Conservation (phyloP, 2,888 invertebrate genomes). For the Drosophila histrio region DNA sequence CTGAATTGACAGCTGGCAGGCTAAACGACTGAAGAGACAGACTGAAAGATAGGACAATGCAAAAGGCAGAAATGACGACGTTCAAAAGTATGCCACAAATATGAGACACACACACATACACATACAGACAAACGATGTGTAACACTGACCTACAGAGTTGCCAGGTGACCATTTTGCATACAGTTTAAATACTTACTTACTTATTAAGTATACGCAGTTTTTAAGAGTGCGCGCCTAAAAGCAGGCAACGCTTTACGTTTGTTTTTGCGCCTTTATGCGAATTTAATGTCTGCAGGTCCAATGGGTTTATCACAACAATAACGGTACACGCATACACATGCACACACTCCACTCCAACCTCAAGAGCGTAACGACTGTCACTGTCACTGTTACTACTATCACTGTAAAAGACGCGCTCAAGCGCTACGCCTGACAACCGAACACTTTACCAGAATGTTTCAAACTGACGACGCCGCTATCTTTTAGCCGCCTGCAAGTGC, state of each 20-base stretch:
- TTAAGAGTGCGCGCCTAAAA: constrained; percentile 33
- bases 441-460: constrained; percentile 74
- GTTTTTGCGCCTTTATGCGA: constrained; percentile 51
- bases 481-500: constrained; percentile 41
- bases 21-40: constrained; percentile 37
- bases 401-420: constrained; percentile 52
- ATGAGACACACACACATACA: constrained; percentile 31
- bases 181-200: constrained; percentile 37
- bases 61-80: constrained; percentile 37
- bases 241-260: constrained; percentile 38
- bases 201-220: constrained; percentile 7
- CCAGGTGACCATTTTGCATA: constrained; percentile 51
- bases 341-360: neutral
- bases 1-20: constrained; percentile 60
- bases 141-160: constrained; percentile 74
- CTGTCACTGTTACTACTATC: constrained; percentile 27
- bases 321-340: constrained; percentile 20
- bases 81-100: constrained; percentile 68
- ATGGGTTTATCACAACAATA: constrained; percentile 54
- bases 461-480: constrained; percentile 73
- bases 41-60: constrained; percentile 33
- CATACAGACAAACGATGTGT: constrained; percentile 35
- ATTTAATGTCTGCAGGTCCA: constrained; percentile 53
- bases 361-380: constrained; percentile 12
- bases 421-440: constrained; percentile 68